A percentile compares a stretch with the other conserved stretches of the same genome.
phyloP scores from a whole-genome alignment of 2,888 invertebrate genomes.

The Diplolepis rosae region DNA sequence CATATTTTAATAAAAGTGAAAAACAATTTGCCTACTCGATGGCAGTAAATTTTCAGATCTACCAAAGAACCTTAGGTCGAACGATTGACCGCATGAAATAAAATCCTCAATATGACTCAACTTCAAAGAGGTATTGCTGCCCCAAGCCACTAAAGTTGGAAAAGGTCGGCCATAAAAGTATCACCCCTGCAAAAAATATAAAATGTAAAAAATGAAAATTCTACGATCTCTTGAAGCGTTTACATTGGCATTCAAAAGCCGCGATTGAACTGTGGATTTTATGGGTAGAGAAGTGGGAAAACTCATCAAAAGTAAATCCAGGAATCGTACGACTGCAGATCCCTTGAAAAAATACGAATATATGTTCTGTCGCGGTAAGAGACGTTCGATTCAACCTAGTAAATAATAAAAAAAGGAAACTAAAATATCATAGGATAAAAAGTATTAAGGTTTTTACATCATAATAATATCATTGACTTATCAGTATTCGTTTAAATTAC shows the following conservation, averaged over 20 bases:
- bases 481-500: neutral
- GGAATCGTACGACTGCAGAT: conserved; percentile 58
- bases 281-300: conserved; percentile 53
- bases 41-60: neutral
- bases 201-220: conserved; percentile 51
- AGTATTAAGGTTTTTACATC: conserved; percentile 2
- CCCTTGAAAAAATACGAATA: conserved; percentile 67
- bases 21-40: neutral
- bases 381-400: conserved; percentile 19
- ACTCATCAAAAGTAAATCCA: conserved; percentile 70
- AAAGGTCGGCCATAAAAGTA: conserved; percentile 31
- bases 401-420: conserved; percentile 4
- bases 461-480: conserved; percentile 7
- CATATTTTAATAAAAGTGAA: neutral
- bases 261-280: conserved; percentile 65
- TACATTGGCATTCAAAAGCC: conserved; percentile 68
- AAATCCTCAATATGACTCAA: neutral
- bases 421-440: conserved; percentile 12
- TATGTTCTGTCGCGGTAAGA: conserved; percentile 54
- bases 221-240: conserved; percentile 54
- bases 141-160: conserved; percentile 10
- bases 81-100: neutral
- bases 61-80: neutral
- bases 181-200: conserved; percentile 34
- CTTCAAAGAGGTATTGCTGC: conserved; percentile 28